Conservation (phyloP, 2,888 invertebrate genomes). For the Acanthosepion pharaonis region DNA sequence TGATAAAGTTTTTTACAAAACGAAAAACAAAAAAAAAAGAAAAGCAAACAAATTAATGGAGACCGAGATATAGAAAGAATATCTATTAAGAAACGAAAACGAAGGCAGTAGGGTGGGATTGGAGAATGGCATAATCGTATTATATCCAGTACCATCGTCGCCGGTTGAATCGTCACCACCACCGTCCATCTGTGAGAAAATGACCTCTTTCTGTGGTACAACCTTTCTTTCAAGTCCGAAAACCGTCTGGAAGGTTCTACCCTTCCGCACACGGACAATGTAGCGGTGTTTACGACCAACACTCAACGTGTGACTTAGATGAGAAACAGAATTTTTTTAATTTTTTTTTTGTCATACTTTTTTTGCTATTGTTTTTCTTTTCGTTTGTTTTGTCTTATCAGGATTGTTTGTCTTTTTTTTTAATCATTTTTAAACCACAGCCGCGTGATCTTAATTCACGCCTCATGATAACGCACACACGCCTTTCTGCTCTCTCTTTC, state of each 20-base stretch:
- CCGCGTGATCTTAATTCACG: too few species aligned
- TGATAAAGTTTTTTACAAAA: too few species aligned
- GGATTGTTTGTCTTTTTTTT: too few species aligned
- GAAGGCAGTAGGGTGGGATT: background rate
- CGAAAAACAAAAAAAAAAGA: too few species aligned
- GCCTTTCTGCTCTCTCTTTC: background rate
- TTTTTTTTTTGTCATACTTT: too few species aligned
- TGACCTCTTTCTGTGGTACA: background rate
- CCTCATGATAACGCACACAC: too few species aligned
- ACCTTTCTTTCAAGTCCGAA: conserved; percentile 20
- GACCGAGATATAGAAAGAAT: background rate
- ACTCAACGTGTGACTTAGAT: background rate
- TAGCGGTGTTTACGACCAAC: background rate
- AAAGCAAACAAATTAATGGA: background rate
- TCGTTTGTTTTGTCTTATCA: too few species aligned
- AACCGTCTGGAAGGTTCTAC: conserved; percentile 33
- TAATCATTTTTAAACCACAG: too few species aligned
- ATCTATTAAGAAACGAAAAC: background rate
- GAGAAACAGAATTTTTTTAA: background rate
- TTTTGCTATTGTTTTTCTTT: too few species aligned
- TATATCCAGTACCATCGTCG: background rate
- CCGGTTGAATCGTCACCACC: background rate
- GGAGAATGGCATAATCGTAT: background rate
- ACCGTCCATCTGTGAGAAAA: conserved; percentile 33
- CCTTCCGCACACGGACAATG: conserved; percentile 8